A percentile compares a stretch with the other conserved stretches of the same genome.
phyloP scores from a whole-genome alignment of 2,888 invertebrate species.

The Caenorhabditis doughertyi region DNA sequence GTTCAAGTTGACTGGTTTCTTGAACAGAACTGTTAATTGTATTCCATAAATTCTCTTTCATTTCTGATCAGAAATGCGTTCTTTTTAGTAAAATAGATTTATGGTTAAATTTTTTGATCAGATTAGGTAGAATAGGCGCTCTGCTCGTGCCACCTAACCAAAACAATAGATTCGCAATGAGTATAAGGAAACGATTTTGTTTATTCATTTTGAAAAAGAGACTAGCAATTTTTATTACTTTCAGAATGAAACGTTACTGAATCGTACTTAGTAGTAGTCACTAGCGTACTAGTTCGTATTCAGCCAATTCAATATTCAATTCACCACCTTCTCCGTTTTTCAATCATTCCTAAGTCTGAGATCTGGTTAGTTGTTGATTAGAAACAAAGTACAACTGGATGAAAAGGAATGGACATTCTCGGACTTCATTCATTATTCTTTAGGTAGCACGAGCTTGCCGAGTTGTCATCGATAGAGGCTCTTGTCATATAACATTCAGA shows the following conservation, averaged over 20 bases:
- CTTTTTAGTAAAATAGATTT: neutral
- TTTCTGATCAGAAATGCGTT: neutral
- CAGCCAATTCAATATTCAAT: slow-evolving; percentile 23
- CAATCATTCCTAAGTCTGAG: neutral
- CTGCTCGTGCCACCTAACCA: neutral
- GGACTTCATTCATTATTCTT: slow-evolving; percentile 4
- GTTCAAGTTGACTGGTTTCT: slow-evolving; percentile 3
- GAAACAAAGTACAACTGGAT: neutral
- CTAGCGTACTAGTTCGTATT: no score
- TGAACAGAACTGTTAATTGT: neutral
- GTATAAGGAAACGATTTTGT: no score
- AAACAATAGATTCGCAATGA: slow-evolving; percentile 8
- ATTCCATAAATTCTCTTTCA: neutral
- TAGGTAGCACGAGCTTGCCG: neutral
- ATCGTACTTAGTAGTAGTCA: no score
- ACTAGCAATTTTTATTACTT: neutral
- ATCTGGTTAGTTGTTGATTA: slow-evolving; percentile 1
- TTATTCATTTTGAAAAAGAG: neutral
- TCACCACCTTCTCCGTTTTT: slow-evolving; percentile 17
- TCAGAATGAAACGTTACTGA: neutral
- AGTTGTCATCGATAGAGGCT: neutral
- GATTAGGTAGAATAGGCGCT: neutral
- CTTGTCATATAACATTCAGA: neutral
- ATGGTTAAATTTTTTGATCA: slow-evolving; percentile 15
- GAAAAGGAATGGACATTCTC: neutral